Base-by-base conservation (phyloP, 2,888 invertebrate species). In the Cartodere bifasciata region DNA sequence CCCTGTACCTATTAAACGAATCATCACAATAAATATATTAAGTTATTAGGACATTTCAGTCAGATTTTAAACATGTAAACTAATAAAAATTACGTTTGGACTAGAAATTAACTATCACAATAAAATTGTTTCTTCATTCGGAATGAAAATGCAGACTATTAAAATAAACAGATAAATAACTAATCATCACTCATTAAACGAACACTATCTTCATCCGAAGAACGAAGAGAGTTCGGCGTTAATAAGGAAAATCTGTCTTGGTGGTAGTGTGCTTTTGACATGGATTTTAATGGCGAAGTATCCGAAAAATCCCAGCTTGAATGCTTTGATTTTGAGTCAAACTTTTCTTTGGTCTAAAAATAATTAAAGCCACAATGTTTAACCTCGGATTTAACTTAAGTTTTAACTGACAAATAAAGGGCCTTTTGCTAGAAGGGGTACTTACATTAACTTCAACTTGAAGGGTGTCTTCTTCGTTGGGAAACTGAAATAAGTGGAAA, bases 401-500 rank as follows among this genome's bases (percentile, higher is more conserved):
- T 23, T 23, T 23, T 6, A 11, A 9, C 20, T 7, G n/a, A 7
- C 9, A 17, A 6, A n/a, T 10, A 24, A 24, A 9, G 11, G 6
- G 11, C 6, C 9, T 6, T 6, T 10, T 24, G 24, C 11, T 6
- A 24, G 10, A 21, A 4, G 2, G 13, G 3, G 24, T 29, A 44
- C 53, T 48, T 45, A 55, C 55, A 38, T 50, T 49, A 31, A 55
- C 47, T 49, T 57, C 56, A 24, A 62, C 58, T 44, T 61, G 60
- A 38, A 59, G 50, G 21, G 56, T 58, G 33, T 60, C 61, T 36
- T 61, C 61, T 23, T 56, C 60, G 44, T 59, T 59, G 2, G 70
- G 67, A 48, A 72, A 72, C 40, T 67, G 64, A 48, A 72, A 72
- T 32, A 67, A 57, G 43, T 54, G 57, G 43, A 59, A 64, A 48